Evolutionary conservation across 2,113 vertebrate species (phyloP), one percentile per base, ranked within the genome.

Genomic region (Ia io): DNA sequence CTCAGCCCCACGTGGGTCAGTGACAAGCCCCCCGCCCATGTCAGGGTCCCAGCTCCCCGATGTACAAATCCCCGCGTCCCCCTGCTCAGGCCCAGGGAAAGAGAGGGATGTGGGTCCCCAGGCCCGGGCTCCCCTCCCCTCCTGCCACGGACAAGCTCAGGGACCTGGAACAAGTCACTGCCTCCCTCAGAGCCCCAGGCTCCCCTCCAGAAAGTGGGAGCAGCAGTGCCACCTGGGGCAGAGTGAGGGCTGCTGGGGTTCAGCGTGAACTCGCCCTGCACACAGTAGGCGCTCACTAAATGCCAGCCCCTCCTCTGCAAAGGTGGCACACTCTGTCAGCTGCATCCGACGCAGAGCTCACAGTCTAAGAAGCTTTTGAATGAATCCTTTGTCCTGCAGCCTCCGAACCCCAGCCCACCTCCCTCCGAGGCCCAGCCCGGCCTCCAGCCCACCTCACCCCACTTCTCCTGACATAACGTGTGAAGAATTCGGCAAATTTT

Each of bases 301-400:
- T 4, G 2, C n/a, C 14, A 78, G 73, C 20, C 18, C 11, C 0
- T 1, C 6, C 74, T 44, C 22, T 0, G 2, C 23, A 42, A 61
- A 30, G 25, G 16, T 0, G 22, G 5, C 8, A 14, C 44, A 16
- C 47, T 28, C 47, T 2, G 0, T 8, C 28, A 63, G n/a, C 13
- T 71, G 20, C 28, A 6, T 10, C 32, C 42, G 56, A 0, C 13
- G 16, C 67, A 69, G 82, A 87, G 16, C 22, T 3, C 8, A 51
- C 7, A 5, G 35, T 49, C 18, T 14, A 14, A 51, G 90, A 12
- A 5, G 53, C 53, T 6, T 11, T 2, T 44, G 18, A 61, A 6
- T 20, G 42, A 65, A 35, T 30, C 56, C 63, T 70, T 30, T 9
- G 7, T 30, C 42, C 22, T 1, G 16, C 7, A 20, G 18, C 56